A percentile compares a stretch with the other conserved stretches of the same genome.
These are phyloP conservation scores for Mesitornis unicolor DNA, from an alignment of 2,113 vertebrate species.

Conservation along the genomic window DNA sequence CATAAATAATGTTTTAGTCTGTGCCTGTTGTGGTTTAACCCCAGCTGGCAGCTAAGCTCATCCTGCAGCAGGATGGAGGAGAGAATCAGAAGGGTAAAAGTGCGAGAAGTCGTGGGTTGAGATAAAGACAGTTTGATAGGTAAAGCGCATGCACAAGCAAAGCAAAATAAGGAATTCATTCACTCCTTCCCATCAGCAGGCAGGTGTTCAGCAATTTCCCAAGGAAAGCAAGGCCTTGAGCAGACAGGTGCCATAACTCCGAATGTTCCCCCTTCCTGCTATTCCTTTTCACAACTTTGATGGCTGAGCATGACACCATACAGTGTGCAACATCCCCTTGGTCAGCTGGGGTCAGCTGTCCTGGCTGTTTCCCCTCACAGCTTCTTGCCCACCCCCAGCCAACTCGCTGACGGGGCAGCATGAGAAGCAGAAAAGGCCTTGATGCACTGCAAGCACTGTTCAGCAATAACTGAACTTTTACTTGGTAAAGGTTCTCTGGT, in stretches of 20 bases:
- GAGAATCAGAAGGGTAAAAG: not conserved
- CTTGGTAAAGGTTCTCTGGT: not conserved
- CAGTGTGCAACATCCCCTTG: not conserved
- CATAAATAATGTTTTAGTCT: not conserved
- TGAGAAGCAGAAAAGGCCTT: not conserved
- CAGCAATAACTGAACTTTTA: not conserved
- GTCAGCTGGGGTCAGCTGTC: not conserved
- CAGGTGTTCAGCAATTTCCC: not conserved
- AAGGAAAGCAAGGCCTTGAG: not conserved
- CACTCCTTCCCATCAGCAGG: fast-evolving
- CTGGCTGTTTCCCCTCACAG: not conserved
- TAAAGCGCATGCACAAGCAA: not conserved
- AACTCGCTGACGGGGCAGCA: not conserved
- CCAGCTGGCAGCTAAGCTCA: not conserved
- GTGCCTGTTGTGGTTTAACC: not conserved
- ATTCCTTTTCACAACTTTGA: not conserved
- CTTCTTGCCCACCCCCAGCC: not conserved
- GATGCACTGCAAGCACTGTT: not conserved
- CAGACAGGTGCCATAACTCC: not conserved
- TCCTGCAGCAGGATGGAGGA: not conserved
- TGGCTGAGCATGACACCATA: not conserved
- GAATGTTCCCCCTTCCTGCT: not conserved
- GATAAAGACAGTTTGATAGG: not conserved
- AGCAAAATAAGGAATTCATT: not conserved
- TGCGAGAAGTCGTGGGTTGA: not conserved